phyloP scores from a whole-genome alignment of 2,113 vertebrate species.

The Accipiter cooperii region DNA sequence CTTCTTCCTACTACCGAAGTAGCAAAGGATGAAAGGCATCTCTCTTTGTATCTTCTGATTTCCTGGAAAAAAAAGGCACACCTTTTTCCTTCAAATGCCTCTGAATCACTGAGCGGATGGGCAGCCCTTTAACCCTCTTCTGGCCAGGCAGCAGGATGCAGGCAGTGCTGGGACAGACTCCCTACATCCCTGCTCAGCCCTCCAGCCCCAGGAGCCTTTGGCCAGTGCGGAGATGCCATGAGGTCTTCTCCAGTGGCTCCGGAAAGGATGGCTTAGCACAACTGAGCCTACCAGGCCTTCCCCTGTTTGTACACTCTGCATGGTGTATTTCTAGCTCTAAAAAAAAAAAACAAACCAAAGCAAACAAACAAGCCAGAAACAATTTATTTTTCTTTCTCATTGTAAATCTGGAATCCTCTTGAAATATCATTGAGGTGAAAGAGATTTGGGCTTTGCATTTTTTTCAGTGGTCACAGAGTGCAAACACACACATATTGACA shows the following conservation, averaged over 20 bases:
- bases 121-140: neutral
- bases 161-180: neutral
- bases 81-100: neutral
- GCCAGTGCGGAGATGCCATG: neutral
- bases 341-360: neutral
- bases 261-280: neutral
- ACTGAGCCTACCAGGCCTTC: neutral
- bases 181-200: neutral
- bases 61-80: slow-evolving; percentile 7
- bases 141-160: neutral
- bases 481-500: neutral
- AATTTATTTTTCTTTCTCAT: neutral
- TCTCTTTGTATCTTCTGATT: neutral
- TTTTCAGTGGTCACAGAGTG: neutral
- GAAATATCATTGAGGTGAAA: neutral
- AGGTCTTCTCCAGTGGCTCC: neutral
- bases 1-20: neutral
- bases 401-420: neutral
- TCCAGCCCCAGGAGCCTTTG: neutral
- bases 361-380: neutral
- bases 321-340: neutral
- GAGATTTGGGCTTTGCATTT: neutral
- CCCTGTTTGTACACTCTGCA: neutral
- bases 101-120: neutral
- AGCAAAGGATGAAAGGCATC: neutral